phyloP scores from a whole-genome alignment of 2,113 vertebrate genomes.

The Galeopterus variegatus region DNA sequence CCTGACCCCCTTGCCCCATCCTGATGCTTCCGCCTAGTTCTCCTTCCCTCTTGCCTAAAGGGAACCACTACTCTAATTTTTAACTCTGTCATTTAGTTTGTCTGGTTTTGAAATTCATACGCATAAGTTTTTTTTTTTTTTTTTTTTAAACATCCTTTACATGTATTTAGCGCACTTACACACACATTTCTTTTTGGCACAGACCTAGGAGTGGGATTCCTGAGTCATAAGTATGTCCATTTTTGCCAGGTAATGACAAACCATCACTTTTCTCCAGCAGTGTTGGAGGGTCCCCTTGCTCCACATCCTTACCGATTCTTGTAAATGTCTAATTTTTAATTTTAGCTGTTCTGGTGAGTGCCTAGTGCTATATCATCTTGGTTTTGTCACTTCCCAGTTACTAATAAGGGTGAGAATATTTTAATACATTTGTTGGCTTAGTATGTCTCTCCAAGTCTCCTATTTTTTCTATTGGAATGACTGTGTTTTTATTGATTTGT shows the following conservation, averaged over 20 bases:
- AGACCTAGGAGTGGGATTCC: background rate
- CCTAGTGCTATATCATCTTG: background rate
- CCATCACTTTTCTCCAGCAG: background rate
- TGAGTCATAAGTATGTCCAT: background rate
- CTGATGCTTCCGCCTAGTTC: background rate
- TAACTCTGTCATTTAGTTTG: background rate
- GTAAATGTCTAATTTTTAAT: background rate
- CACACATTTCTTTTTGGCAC: background rate
- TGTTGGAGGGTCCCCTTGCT: background rate
- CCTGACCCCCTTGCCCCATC: accelerated
- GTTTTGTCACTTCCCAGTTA: background rate
- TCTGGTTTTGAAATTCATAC: background rate
- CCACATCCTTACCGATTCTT: background rate
- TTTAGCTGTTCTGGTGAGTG: background rate
- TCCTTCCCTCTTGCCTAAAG: background rate
- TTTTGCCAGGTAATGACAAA: background rate
- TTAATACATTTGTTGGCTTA: background rate
- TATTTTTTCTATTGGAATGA: background rate
- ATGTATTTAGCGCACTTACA: background rate
- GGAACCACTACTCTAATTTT: background rate
- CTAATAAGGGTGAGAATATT: background rate
- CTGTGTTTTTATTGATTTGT: background rate
- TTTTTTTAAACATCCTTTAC: background rate
- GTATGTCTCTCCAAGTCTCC: background rate
- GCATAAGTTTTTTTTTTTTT: too few species aligned